Evolutionary conservation across 2,888 invertebrate genomes (phyloP).

Genomic region (Drosophila subsilvestris): DNA sequence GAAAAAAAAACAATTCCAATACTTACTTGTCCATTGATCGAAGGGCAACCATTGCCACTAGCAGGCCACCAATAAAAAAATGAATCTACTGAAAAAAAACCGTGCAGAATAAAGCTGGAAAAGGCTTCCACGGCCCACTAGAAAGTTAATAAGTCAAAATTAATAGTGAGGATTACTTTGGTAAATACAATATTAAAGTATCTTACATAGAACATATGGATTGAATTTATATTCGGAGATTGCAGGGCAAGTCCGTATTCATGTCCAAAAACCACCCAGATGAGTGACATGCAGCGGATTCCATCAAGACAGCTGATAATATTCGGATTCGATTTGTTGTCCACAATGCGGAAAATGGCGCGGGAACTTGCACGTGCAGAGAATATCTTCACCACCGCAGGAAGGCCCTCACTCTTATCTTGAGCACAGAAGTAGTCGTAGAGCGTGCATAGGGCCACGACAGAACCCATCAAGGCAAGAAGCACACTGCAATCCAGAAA

Average conservation of each 20-base stretch:
- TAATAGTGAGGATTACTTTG: not conserved
- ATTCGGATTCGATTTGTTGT: constrained; percentile 50
- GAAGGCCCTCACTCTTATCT: constrained; percentile 50
- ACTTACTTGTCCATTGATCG: constrained; percentile 31
- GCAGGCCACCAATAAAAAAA: constrained; percentile 27
- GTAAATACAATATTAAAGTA: not conserved
- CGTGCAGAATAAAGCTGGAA: constrained; percentile 28
- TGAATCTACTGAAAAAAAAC: constrained; percentile 27
- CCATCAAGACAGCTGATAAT: constrained; percentile 82
- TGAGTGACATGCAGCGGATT: constrained; percentile 80
- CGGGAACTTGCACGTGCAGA: constrained; percentile 70
- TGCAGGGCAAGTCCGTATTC: constrained; percentile 24
- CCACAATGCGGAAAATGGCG: constrained; percentile 49
- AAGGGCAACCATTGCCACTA: constrained; percentile 22
- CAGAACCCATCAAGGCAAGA: constrained; percentile 36
- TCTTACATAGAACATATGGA: constrained; percentile 50
- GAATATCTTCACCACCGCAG: constrained; percentile 55
- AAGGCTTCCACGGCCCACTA: constrained; percentile 18
- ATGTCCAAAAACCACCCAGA: constrained; percentile 83
- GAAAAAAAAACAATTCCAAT: rapidly evolving
- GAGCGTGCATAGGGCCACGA: constrained; percentile 53
- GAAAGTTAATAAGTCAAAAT: not conserved
- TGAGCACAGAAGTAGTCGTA: constrained; percentile 56
- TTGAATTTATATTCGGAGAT: constrained; percentile 42
- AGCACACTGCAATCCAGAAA: constrained; percentile 37